Percentiles rank a stretch among this genome's conserved stretches.
Conservation (phyloP, 35 echinoderm and acorn worm genomes). For the Amphiura filiformis region DNA sequence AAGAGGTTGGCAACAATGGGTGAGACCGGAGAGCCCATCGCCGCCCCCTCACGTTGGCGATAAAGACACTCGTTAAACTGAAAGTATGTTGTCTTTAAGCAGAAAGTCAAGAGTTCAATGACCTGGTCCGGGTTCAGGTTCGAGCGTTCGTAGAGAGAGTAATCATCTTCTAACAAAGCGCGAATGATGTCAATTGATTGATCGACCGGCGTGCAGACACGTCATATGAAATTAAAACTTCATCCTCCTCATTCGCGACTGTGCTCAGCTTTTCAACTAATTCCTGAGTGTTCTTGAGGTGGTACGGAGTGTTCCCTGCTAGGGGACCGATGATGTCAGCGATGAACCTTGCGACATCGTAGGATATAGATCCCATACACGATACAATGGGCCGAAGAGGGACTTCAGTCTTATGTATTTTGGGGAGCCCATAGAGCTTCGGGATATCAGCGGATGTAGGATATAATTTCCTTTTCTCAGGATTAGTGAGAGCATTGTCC, state of each 20-base stretch:
- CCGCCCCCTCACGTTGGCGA: conserved; percentile 26
- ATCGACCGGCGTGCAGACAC: not conserved
- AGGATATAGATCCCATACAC: not conserved
- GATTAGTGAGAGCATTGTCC: not conserved
- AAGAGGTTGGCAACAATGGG: conserved; percentile 36
- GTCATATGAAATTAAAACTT: not conserved
- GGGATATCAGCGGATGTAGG: not conserved
- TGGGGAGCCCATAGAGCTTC: conserved; percentile 15
- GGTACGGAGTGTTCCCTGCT: not conserved
- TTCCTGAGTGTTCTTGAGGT: not conserved
- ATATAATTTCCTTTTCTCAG: not conserved
- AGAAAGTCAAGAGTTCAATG: not conserved
- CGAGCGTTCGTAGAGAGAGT: not conserved
- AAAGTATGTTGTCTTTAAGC: not conserved
- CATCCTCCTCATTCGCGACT: not conserved
- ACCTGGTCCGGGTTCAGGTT: not conserved
- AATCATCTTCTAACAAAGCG: not conserved
- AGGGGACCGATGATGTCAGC: conserved; percentile 2
- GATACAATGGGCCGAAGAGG: conserved; percentile 23
- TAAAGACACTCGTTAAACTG: conserved; percentile 4
- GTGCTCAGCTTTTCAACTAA: not conserved
- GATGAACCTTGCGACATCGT: not conserved
- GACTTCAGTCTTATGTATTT: conserved; percentile 19
- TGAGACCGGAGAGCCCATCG: conserved; percentile 42
- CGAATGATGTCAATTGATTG: not conserved